Evolutionary conservation across 1,140 invertebrate genomes (phyloP).

Genomic region (Bombus picipes): DNA sequence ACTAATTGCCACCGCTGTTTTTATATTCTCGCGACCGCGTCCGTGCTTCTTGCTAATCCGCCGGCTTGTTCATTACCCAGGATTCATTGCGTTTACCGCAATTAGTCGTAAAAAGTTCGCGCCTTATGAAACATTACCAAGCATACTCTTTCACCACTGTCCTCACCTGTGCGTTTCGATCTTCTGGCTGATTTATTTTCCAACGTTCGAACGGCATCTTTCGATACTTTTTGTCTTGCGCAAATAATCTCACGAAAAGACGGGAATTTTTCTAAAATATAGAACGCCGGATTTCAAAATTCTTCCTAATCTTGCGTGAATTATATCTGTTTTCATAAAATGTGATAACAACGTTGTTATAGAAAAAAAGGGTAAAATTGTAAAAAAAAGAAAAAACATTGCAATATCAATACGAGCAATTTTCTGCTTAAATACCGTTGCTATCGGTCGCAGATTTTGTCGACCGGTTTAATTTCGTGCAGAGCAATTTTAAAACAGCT

Average conservation of each 20-base stretch:
- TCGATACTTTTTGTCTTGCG: too few relatives aligned
- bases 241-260: too few relatives aligned
- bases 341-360: not conserved
- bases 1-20: constrained; percentile 32
- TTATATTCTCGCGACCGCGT: not conserved
- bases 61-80: not conserved
- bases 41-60: not conserved
- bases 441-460: not conserved
- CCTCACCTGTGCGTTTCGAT: too few relatives aligned
- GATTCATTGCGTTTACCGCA: not conserved
- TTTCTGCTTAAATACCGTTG: too few relatives aligned
- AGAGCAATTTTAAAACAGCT: not conserved
- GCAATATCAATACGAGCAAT: not conserved
- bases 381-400: too few relatives aligned
- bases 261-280: not conserved
- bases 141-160: not conserved
- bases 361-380: too few relatives aligned
- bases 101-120: not conserved
- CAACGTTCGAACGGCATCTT: too few relatives aligned
- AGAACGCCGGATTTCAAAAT: not conserved
- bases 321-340: too few relatives aligned
- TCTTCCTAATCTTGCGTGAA: not conserved
- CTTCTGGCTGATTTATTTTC: too few relatives aligned
- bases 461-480: too few relatives aligned
- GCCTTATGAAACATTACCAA: not conserved